Percentiles rank a stretch among this genome's conserved stretches.
Evolutionary conservation across 2,888 invertebrate species (phyloP).

Genomic region (Pammene aurita): DNA sequence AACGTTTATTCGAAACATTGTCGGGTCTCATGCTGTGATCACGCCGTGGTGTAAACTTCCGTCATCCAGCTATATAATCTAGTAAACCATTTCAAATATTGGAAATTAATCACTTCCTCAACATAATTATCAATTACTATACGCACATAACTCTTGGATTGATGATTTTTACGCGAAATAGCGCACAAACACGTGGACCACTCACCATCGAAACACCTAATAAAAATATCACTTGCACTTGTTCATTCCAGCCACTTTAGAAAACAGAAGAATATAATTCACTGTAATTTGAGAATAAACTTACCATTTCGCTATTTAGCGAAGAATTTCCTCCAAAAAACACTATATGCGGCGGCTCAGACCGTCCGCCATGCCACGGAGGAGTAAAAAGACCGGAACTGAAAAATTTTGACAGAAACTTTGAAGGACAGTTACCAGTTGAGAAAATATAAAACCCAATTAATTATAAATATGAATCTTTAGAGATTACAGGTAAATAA

Average conservation of each 20-base stretch:
- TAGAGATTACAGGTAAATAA: neutral
- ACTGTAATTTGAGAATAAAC: slow-evolving; percentile 56
- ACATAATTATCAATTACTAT: slow-evolving; percentile 47
- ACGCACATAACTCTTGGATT: slow-evolving; percentile 40
- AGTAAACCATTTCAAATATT: slow-evolving; percentile 31
- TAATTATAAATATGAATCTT: neutral
- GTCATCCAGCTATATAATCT: neutral
- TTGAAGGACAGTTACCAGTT: slow-evolving; percentile 63
- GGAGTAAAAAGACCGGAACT: slow-evolving; percentile 81
- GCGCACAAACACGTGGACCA: slow-evolving; percentile 54
- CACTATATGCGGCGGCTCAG: slow-evolving; percentile 73
- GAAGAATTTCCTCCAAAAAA: slow-evolving; percentile 77
- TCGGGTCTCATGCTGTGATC: neutral
- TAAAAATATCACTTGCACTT: slow-evolving; percentile 55
- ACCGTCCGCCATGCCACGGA: slow-evolving; percentile 84
- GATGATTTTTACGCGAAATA: slow-evolving; percentile 46
- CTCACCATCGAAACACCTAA: slow-evolving; percentile 39
- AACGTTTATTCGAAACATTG: neutral
- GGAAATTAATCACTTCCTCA: slow-evolving; percentile 46
- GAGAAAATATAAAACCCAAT: slow-evolving; percentile 44
- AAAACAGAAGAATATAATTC: slow-evolving; percentile 42
- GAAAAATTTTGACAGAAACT: slow-evolving; percentile 62
- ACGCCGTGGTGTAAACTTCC: slow-evolving; percentile 20
- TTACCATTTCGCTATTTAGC: slow-evolving; percentile 80
- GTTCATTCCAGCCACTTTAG: slow-evolving; percentile 50